phyloP scores from a whole-genome alignment of 2,888 invertebrate genomes.

The Camptogramma bilineatum region DNA sequence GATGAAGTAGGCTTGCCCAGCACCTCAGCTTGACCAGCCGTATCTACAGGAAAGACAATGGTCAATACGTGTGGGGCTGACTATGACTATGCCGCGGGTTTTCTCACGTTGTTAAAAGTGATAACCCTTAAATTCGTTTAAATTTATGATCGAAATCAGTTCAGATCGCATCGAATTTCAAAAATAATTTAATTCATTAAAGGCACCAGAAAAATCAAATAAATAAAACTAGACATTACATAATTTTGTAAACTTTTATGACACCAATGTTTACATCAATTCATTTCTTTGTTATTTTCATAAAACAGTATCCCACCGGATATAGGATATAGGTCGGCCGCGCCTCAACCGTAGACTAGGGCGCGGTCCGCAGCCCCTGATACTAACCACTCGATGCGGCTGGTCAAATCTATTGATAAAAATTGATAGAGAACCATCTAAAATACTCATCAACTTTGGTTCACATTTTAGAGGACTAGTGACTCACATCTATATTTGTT shows the following conservation, averaged over 20 bases:
- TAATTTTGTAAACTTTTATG: background rate
- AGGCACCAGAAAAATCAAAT: too few species aligned
- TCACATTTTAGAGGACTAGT: background rate
- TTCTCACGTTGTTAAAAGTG: too few species aligned
- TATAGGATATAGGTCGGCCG: constrained; percentile 51
- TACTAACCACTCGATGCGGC: background rate
- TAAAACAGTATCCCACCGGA: constrained; percentile 40
- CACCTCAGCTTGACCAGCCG: too few species aligned
- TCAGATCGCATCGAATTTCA: too few species aligned
- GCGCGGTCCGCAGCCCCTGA: constrained; percentile 28
- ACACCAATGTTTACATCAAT: background rate
- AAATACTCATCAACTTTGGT: constrained; percentile 3
- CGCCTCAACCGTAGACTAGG: constrained; percentile 21
- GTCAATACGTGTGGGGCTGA: too few species aligned
- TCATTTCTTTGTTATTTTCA: constrained; percentile 18
- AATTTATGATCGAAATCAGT: too few species aligned
- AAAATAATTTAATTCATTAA: too few species aligned
- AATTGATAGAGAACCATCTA: background rate
- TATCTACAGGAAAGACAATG: too few species aligned
- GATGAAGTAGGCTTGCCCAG: too few species aligned
- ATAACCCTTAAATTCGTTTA: too few species aligned
- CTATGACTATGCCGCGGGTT: too few species aligned
- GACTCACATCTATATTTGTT: background rate
- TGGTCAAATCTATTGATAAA: background rate
- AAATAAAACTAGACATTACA: too few species aligned